Evolutionary conservation across 2,797 vertebrate species (phyloP), one percentile per base, ranked within the genome.

Genomic region (Neopelma chrysocephalum): DNA sequence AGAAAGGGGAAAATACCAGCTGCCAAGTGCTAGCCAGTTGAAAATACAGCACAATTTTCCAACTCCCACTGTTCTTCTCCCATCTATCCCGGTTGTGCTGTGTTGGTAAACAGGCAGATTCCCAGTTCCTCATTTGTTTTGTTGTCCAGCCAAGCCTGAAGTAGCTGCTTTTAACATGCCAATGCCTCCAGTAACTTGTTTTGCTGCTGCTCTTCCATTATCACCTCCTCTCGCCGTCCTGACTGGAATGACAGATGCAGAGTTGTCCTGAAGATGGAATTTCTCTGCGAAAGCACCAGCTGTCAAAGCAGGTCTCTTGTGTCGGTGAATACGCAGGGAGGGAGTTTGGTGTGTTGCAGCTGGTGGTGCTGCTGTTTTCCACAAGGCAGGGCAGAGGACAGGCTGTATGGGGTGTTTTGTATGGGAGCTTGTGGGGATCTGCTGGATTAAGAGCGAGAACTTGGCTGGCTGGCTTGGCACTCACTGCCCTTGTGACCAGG

Each of bases 221-320:
- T 53, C 25, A 0, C 88, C 68, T 66, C 45, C 34, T 84, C 62
- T 73, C 0, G 1, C 31, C 0, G 0, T 61, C 70, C 70, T 65
- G 78, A 32, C 40, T 2, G 2, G 23, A 45, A 62, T 9, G 36
- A 65, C 85, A 62, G 42, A 36, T 31, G 23, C 10, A 25, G 71
- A 47, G 64, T 8, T 82, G 71, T 73, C 70, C 86, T 77, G 50
- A 57, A 50, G 88, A 20, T 89, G 81, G 70, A 84, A 82, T 94
- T 94, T 70, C 89, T 89, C 85, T 70, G 54, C 43, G 9, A 32
- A 65, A 69, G 38, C 86, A 32, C n/a, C 77, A 57, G 82, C 85
- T 93, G 83, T 87, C 3, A 0, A 0, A 71, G 71, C 53, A 71
- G 88, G 56, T 57, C 62, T 80, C 8, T 0, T 1, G 11, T 77